Evolutionary conservation across 2,113 vertebrate species (phyloP), one percentile per base, ranked within the genome.

Genomic region (Chaetorhynchus papuensis): DNA sequence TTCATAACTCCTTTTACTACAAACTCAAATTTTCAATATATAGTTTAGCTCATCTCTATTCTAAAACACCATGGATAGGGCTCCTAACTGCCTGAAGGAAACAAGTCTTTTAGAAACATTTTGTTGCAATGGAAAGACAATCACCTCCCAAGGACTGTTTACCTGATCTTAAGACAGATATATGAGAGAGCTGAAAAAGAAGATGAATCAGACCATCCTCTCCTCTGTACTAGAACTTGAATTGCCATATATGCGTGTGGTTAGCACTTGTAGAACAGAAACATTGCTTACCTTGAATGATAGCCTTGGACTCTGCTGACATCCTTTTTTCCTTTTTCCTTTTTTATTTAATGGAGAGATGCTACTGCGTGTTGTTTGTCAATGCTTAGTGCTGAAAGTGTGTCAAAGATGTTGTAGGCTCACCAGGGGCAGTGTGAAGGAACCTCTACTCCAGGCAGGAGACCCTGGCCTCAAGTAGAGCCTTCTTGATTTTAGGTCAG

Each of bases 401-500:
- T 41, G 18, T 83, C 57, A 53, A 9, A 85, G 81, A 41, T 42
- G 41, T 56, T 59, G n/a, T 49, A 72, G 66, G n/a, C 49, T 33
- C 22, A 28, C 2, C 0, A 0, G 9, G 18, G 24, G 41, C 23
- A 8, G 2, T 17, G 13, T 66, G 81, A 56, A 87, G 74, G 53
- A 91, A 68, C 60, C 41, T 68, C 35, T 68, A 8, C 35, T 89
- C 24, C 60, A 60, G 31, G 89, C n/a, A 19, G 53, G 50, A 92
- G 83, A 78, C 69, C 54, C 39, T 94, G 79, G 31, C 63, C n/a
- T 85, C 71, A 65, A 35, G 83, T 35, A 83, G 33, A 89, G 22
- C 30, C n/a, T 37, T 70, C 68, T 30, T 91, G 94, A 91, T 74
- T 83, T 87, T 63, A 75, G 76, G 75, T 71, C 56, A 94, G 76